phyloP scores from a whole-genome alignment of 2,113 vertebrate species.

The Plecturocebus donacophilus region DNA sequence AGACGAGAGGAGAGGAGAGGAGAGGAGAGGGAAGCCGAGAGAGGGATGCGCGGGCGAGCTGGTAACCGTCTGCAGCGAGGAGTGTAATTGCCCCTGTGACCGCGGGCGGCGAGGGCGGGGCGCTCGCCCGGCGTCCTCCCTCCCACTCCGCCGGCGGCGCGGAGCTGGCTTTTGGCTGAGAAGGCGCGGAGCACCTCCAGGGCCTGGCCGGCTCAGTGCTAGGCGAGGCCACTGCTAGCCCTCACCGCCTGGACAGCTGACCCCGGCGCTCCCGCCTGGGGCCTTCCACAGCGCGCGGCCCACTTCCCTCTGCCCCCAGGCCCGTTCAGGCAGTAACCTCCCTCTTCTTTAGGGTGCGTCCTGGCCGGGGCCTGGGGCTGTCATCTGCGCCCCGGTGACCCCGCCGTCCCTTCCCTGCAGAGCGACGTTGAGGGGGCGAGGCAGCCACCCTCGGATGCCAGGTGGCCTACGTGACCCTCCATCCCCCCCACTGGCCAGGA shows the following conservation, averaged over 20 bases:
- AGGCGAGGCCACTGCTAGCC: not conserved
- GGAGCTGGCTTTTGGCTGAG: slow-evolving; percentile 47
- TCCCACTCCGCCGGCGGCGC: slow-evolving; percentile 21
- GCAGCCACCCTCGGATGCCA: not conserved
- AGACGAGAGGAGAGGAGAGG: not conserved
- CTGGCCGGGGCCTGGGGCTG: not conserved
- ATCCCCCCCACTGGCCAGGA: not conserved
- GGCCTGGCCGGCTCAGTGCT: not conserved
- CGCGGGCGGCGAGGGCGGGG: slow-evolving; percentile 76
- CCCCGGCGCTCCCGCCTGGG: not conserved
- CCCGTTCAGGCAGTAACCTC: not conserved
- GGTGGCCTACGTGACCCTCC: not conserved
- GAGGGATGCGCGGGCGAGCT: slow-evolving; percentile 67
- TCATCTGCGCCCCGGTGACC: not conserved
- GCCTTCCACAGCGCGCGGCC: not conserved
- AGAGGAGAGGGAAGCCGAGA: not conserved
- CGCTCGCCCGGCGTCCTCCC: slow-evolving; percentile 50
- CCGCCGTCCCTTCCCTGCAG: not conserved
- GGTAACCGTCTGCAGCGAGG: slow-evolving; percentile 79
- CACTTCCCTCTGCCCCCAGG: not conserved
- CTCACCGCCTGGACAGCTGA: not conserved
- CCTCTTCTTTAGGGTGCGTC: not conserved
- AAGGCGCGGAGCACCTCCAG: slow-evolving; percentile 1
- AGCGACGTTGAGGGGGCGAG: not conserved
- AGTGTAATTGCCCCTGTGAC: slow-evolving; percentile 80